Evolutionary conservation across 30 jellyfish, hydroid and myxozoan species (phyloP), one percentile per base, ranked within the genome.

Genomic region (Clytia hemisphaerica): DNA sequence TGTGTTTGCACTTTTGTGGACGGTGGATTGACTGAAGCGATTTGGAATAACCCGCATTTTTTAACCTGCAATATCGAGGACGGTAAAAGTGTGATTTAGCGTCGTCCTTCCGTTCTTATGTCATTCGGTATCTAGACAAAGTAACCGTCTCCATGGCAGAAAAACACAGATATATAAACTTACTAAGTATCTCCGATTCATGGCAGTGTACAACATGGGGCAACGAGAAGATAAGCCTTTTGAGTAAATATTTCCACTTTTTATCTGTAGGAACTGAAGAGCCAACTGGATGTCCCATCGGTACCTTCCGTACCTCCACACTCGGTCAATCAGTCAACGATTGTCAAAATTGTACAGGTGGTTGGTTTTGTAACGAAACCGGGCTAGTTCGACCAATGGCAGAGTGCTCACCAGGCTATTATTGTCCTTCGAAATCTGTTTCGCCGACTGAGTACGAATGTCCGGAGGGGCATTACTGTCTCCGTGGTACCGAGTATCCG

Each of bases 281-380:
- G 32, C 97, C 97, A 4, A 73, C 72, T 46, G 80, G 61, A 46
- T 88, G 97, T 36, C 97, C 97, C 4, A 49, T 46, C 21, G 94
- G 97, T 4, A 88, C 88, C 7, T 88, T 78, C 62, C 85, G 97
- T 34, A 71, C 79, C 1, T 5, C 69, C 19, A 49, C 57, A 22
- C 71, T 58, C 32, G 97, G 97, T 18, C 57, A 45, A 72, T 42
- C 65, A 47, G 68, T 42, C 2, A 36, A 34, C 12, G 97, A 88
- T 47, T 88, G 97, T 67, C 82, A 22, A 4, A 69, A 60, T 48
- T 88, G 97, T 73, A 73, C 94, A 10, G 94, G 93, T 24, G 97
- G 97, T 1, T 71, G 37, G 73, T 72, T 27, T 45, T 88, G 97
- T 58, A 79, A 88, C 75, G 61, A 76, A 1, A 88, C 97, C 6